These are phyloP conservation scores for Samia ricini DNA, from an alignment of 1,140 invertebrate genomes.

Conservation along the genomic window DNA sequence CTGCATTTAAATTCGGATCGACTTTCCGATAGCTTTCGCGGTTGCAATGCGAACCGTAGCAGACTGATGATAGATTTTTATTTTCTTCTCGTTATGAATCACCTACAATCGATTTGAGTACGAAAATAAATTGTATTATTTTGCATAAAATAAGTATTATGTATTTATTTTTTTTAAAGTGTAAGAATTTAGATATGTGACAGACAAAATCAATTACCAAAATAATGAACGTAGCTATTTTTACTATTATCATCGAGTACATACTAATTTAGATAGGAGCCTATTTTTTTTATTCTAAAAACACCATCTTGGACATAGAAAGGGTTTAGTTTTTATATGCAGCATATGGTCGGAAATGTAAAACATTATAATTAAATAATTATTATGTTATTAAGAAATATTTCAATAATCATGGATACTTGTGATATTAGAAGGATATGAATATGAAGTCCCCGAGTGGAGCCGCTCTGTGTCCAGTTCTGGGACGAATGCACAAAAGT, in stretches of 20 bases:
- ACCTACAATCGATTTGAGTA: slow-evolving; percentile 14
- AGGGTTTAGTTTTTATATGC: slow-evolving; percentile 56
- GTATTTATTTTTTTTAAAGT: slow-evolving; percentile 34
- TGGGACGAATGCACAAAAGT: slow-evolving; percentile 60
- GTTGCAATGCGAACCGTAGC: slow-evolving; percentile 12
- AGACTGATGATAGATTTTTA: slow-evolving; percentile 25
- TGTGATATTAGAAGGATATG: slow-evolving; percentile 69
- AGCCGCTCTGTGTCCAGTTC: slow-evolving; percentile 17
- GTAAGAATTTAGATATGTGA: slow-evolving; percentile 14
- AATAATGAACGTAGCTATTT: not conserved
- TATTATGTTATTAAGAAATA: slow-evolving; percentile 23
- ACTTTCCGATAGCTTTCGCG: slow-evolving; percentile 2
- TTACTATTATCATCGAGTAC: not conserved
- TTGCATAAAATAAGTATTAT: slow-evolving; percentile 33
- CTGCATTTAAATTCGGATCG: not conserved
- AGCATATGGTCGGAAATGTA: slow-evolving; percentile 12
- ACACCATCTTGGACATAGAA: slow-evolving; percentile 54
- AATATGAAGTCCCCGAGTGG: slow-evolving; percentile 22
- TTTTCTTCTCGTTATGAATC: slow-evolving; percentile 10
- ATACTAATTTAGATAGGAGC: not conserved
- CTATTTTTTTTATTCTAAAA: slow-evolving; percentile 22
- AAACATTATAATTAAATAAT: slow-evolving; percentile 27
- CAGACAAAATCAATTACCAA: slow-evolving; percentile 1
- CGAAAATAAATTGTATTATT: slow-evolving; percentile 18
- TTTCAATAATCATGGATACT: slow-evolving; percentile 51